These are phyloP conservation scores for Struthio camelus DNA, from an alignment of 2,113 vertebrate species.

Conservation along the genomic window DNA sequence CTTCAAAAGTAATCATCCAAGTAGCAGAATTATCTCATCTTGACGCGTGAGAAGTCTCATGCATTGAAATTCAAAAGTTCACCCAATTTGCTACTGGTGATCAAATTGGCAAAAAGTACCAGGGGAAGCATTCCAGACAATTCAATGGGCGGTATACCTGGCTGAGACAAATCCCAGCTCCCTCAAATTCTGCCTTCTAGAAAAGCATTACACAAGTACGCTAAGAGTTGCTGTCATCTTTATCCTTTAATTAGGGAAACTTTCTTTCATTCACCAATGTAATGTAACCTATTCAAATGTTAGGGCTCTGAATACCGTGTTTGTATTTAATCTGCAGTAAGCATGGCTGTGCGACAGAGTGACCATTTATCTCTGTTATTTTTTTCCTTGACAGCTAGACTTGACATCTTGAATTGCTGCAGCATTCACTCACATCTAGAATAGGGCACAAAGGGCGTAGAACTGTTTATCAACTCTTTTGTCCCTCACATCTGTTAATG, in stretches of 20 bases:
- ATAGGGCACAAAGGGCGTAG: background rate
- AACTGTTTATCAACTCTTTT: background rate
- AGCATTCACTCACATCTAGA: background rate
- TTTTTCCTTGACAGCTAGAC: conserved; percentile 24
- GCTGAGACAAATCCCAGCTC: background rate
- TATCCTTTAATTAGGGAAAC: background rate
- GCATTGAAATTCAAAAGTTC: conserved; percentile 52
- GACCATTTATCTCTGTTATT: conserved; percentile 36
- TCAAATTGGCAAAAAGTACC: conserved; percentile 1
- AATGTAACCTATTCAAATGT: conserved; percentile 20
- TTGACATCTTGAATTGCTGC: conserved; percentile 1
- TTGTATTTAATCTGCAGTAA: conserved; percentile 43
- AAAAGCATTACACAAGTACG: background rate
- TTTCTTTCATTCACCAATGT: background rate
- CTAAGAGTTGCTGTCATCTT: background rate
- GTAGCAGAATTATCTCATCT: conserved; percentile 30
- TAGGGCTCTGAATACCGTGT: background rate
- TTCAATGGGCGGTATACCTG: background rate
- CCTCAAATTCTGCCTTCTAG: background rate
- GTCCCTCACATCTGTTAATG: background rate
- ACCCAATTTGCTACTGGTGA: conserved; percentile 27
- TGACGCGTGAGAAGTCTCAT: conserved; percentile 10
- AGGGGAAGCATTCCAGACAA: background rate
- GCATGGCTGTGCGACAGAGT: background rate
- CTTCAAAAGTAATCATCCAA: conserved; percentile 49